phyloP scores from a whole-genome alignment of 2,888 invertebrate species.

The Teleiodes luculella region DNA sequence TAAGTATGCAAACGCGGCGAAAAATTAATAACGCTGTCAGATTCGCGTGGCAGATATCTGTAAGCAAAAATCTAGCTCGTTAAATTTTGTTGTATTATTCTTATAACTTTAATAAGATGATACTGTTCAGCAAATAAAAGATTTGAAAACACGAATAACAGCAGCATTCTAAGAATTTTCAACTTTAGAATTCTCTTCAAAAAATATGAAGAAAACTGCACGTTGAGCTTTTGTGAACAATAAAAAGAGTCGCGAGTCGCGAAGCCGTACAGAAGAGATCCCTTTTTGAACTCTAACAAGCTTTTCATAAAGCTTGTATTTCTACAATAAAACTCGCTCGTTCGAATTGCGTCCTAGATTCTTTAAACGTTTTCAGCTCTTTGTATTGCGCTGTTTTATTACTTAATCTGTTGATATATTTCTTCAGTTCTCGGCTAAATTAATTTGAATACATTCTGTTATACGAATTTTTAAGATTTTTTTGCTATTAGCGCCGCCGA shows the following conservation, averaged over 20 bases:
- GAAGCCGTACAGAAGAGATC: not conserved
- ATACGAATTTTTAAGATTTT: too few relatives aligned
- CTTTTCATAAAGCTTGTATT: not conserved
- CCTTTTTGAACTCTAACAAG: not conserved
- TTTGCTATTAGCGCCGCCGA: too few relatives aligned
- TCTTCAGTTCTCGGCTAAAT: too few relatives aligned
- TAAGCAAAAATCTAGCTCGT: too few relatives aligned
- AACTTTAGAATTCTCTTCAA: not conserved
- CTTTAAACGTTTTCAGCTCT: not conserved
- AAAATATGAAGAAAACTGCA: not conserved
- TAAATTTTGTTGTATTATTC: too few relatives aligned
- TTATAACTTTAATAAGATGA: too few relatives aligned
- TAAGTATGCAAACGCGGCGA: too few relatives aligned
- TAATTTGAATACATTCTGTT: too few relatives aligned
- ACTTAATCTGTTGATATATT: too few relatives aligned
- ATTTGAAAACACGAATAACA: not conserved
- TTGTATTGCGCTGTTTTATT: not conserved
- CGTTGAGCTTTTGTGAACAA: not conserved
- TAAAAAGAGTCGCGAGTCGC: not conserved
- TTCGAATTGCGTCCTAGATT: not conserved
- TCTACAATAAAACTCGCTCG: not conserved
- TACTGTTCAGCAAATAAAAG: too few relatives aligned
- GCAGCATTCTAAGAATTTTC: not conserved
- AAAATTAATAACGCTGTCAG: too few relatives aligned
- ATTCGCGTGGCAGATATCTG: too few relatives aligned